These are phyloP conservation scores for Cyclophora punctaria DNA, from an alignment of 2,888 invertebrate genomes.

Conservation along the genomic window DNA sequence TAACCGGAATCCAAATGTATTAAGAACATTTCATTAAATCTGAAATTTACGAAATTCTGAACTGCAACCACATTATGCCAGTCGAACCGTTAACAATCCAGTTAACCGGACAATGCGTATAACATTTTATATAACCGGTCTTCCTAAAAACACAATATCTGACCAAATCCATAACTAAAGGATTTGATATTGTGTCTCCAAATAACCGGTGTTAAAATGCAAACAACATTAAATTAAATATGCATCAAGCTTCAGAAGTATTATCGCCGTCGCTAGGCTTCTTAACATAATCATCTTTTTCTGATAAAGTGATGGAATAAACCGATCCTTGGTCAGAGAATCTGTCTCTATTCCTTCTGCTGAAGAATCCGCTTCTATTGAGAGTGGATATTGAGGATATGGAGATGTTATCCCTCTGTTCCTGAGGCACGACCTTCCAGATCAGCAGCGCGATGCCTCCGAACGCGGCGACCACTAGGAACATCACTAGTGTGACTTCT, in stretches of 20 bases:
- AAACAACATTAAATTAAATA: neutral
- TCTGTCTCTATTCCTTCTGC: conserved; percentile 53
- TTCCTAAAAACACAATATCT: no score
- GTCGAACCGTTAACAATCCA: neutral
- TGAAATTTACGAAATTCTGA: no score
- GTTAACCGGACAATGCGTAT: no score
- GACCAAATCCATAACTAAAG: no score
- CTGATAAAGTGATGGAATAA: conserved; percentile 67
- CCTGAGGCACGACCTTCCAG: conserved; percentile 73
- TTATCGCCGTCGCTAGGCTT: conserved; percentile 59
- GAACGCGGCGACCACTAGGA: conserved; percentile 75
- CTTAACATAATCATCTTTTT: conserved; percentile 55
- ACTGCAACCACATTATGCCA: no score
- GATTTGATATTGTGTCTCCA: neutral
- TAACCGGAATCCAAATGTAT: no score
- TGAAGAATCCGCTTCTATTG: conserved; percentile 58
- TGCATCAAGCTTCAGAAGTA: conserved; percentile 63
- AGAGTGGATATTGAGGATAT: conserved; percentile 58
- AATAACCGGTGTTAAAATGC: conserved; percentile 5
- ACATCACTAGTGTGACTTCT: conserved; percentile 70
- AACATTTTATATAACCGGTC: no score
- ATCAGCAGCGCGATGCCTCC: conserved; percentile 72
- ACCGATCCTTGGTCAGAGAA: conserved; percentile 66
- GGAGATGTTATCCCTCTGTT: conserved; percentile 67
- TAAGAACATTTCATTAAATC: no score